These are phyloP conservation scores for Sebastes matsubarae DNA, from an alignment of 2,797 vertebrate genomes.

Conservation along the genomic window DNA sequence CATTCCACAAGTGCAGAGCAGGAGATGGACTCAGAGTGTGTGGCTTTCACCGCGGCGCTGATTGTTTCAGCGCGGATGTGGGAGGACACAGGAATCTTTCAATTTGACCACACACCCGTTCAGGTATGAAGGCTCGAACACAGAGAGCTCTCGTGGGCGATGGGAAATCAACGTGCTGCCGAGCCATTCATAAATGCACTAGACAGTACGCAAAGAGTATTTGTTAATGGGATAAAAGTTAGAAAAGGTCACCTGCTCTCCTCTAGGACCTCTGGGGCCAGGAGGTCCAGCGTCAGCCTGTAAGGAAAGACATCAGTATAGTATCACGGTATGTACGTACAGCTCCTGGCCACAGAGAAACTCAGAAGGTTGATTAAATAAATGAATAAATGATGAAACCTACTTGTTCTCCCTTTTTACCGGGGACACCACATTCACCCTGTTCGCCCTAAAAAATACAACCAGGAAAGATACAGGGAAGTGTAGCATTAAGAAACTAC, in stretches of 20 bases:
- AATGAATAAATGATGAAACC: conserved; percentile 7
- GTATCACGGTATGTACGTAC: background rate
- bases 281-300: conserved; percentile 71
- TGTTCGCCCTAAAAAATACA: conserved; percentile 66
- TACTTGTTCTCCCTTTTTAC: conserved; percentile 77
- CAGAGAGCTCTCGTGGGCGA: background rate
- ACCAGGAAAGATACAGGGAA: background rate
- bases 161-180: background rate
- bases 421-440: conserved; percentile 75
- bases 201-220: background rate
- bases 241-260: conserved; percentile 73
- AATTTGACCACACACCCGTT: conserved; percentile 47
- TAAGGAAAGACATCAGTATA: conserved; percentile 12
- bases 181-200: background rate
- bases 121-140: conserved; percentile 3
- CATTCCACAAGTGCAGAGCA: conserved; percentile 83
- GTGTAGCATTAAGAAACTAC: background rate
- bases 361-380: background rate
- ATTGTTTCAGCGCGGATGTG: conserved; percentile 41
- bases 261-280: conserved; percentile 70
- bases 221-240: background rate
- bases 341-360: background rate
- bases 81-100: conserved; percentile 37
- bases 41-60: conserved; percentile 20
- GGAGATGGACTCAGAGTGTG: conserved; percentile 52